Conservation (phyloP, 2,113 vertebrate genomes). For the Petrocephalus zakoni region DNA sequence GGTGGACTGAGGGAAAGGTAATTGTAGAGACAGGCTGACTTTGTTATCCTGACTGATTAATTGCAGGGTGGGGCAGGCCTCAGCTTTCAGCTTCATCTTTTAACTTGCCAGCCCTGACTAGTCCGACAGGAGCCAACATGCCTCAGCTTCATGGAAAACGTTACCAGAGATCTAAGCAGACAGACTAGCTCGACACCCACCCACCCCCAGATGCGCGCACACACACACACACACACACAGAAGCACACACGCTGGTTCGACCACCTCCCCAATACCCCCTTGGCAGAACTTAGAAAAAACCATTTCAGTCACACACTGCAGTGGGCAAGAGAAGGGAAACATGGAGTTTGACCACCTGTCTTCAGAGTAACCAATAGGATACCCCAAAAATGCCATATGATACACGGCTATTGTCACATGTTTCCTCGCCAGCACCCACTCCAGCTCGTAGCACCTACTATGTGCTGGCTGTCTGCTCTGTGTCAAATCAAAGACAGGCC, state of each 20-base stretch:
- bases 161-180: background rate
- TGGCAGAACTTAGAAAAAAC: background rate
- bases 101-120: conserved; percentile 28
- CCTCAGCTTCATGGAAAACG: background rate
- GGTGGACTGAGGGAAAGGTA: background rate
- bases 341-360: background rate
- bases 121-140: conserved; percentile 38
- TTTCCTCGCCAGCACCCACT: background rate
- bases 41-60: conserved; percentile 40
- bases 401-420: background rate
- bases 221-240: background rate
- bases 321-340: background rate
- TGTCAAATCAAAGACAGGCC: background rate
- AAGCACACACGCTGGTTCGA: background rate
- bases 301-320: background rate
- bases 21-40: conserved; percentile 35
- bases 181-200: background rate
- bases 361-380: background rate
- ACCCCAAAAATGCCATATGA: background rate
- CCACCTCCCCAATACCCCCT: background rate
- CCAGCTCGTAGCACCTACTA: background rate
- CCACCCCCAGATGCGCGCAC: background rate
- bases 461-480: background rate
- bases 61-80: conserved; percentile 40
- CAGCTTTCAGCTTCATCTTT: conserved; percentile 35